Percentiles rank a stretch among this genome's conserved stretches.
Evolutionary conservation across 2,888 invertebrate species (phyloP).

Genomic region (Sinhomidia bicolor): DNA sequence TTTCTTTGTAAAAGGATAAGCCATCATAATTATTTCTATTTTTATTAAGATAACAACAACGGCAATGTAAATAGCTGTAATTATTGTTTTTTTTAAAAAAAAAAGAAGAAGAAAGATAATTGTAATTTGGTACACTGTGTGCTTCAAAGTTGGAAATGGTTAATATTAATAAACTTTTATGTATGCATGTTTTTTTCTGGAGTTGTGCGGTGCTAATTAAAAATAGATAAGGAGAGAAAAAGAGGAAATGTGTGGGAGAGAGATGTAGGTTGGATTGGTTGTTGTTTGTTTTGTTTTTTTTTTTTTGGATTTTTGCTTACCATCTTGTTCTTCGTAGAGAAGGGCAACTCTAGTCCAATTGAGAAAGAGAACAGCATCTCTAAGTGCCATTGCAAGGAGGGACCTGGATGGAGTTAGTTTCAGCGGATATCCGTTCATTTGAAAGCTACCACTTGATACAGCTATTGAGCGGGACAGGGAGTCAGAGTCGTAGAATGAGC

Average conservation of each 20-base stretch:
- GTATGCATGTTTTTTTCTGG: too few relatives aligned
- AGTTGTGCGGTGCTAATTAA: constrained; percentile 17
- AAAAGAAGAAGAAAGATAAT: too few relatives aligned
- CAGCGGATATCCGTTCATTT: constrained; percentile 86
- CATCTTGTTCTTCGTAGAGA: constrained; percentile 95
- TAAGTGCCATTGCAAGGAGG: constrained; percentile 89
- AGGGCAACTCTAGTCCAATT: constrained; percentile 97
- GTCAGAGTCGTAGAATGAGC: constrained; percentile 77
- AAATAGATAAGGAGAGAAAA: constrained; percentile 1
- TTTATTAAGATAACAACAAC: too few relatives aligned
- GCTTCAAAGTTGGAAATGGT: too few relatives aligned
- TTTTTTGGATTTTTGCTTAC: constrained; percentile 83
- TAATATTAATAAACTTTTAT: too few relatives aligned
- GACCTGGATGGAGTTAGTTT: constrained; percentile 90
- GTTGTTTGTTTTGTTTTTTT: too few relatives aligned
- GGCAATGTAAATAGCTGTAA: too few relatives aligned
- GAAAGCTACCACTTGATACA: constrained; percentile 61
- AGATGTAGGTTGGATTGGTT: too few relatives aligned
- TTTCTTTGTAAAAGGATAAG: too few relatives aligned
- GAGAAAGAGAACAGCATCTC: constrained; percentile 92
- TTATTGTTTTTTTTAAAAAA: too few relatives aligned
- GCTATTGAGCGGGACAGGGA: constrained; percentile 54
- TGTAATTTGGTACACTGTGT: constrained; percentile 28
- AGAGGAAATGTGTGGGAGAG: background rate
- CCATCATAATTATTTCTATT: too few relatives aligned